Percentiles rank a stretch among this genome's conserved stretches.
Conservation (phyloP, 2,888 invertebrate genomes). For the Congeria kusceri region DNA sequence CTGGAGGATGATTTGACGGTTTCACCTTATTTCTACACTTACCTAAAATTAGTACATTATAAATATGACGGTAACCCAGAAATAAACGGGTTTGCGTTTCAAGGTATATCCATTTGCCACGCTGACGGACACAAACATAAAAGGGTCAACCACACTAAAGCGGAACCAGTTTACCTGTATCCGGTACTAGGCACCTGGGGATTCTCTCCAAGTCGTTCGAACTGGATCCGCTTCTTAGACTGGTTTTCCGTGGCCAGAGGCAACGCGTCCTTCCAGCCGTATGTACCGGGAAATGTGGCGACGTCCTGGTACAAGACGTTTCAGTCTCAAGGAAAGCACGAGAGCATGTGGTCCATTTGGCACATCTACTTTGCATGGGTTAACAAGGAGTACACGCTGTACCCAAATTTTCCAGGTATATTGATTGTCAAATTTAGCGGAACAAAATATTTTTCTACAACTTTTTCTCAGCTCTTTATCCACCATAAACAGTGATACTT, state of each 20-base stretch:
- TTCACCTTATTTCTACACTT: slow-evolving; percentile 74
- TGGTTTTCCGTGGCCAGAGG: slow-evolving; percentile 64
- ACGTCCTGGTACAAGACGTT: slow-evolving; percentile 73
- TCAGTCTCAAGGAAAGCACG: slow-evolving; percentile 49
- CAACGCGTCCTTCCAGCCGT: slow-evolving; percentile 66
- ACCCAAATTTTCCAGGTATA: slow-evolving; percentile 66
- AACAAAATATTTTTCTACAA: too few species aligned
- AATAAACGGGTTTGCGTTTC: slow-evolving; percentile 72
- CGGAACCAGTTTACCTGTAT: slow-evolving; percentile 66
- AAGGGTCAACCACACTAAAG: slow-evolving; percentile 50
- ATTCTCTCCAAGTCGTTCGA: slow-evolving; percentile 70
- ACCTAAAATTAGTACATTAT: slow-evolving; percentile 73
- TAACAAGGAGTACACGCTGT: slow-evolving; percentile 68
- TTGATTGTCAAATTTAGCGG: too few species aligned
- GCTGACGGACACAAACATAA: slow-evolving; percentile 23
- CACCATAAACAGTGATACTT: too few species aligned
- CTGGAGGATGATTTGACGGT: slow-evolving; percentile 79
- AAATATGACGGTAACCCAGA: slow-evolving; percentile 65
- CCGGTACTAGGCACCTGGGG: slow-evolving; percentile 78
- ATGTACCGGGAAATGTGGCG: slow-evolving; percentile 72
- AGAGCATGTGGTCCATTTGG: slow-evolving; percentile 81
- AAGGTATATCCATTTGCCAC: slow-evolving; percentile 69
- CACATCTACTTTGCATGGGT: slow-evolving; percentile 74
- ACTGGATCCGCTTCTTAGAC: slow-evolving; percentile 67
- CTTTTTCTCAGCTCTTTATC: too few species aligned